Conservation (phyloP, 1,140 invertebrate genomes). For the Aradophagus sp. region DNA sequence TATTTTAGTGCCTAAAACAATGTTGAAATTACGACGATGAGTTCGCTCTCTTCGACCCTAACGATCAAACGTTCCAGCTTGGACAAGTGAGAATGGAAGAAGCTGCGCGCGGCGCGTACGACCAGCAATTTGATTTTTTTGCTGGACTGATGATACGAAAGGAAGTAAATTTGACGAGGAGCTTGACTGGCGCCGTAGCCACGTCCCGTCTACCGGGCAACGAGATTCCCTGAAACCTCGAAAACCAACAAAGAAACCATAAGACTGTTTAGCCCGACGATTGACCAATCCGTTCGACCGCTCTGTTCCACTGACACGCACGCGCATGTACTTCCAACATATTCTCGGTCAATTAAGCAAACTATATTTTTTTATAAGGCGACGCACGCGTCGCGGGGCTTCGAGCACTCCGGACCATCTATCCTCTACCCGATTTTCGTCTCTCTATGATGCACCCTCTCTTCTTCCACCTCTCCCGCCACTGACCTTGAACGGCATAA, state of each 20-base stretch:
- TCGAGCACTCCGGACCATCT: neutral
- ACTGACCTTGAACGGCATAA: slow-evolving; percentile 44
- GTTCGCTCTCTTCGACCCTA: slow-evolving; percentile 37
- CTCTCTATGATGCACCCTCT: neutral
- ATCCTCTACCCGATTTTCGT: neutral
- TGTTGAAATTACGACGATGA: slow-evolving; percentile 28
- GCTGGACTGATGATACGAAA: neutral
- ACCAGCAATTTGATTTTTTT: slow-evolving; percentile 27
- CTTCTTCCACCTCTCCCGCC: slow-evolving; percentile 15
- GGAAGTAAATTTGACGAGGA: neutral
- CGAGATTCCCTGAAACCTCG: slow-evolving; percentile 12
- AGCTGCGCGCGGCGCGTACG: too few species aligned
- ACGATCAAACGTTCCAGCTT: too few species aligned
- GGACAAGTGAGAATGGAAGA: too few species aligned
- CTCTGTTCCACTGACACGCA: slow-evolving; percentile 7
- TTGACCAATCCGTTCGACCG: slow-evolving; percentile 21
- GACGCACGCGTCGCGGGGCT: slow-evolving; percentile 18
- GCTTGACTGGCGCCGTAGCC: too few species aligned
- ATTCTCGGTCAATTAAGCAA: slow-evolving; percentile 31
- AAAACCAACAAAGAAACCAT: slow-evolving; percentile 29
- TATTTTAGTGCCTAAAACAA: slow-evolving; percentile 57
- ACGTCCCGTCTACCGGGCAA: slow-evolving; percentile 14
- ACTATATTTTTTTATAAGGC: slow-evolving; percentile 31
- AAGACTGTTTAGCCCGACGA: slow-evolving; percentile 29
- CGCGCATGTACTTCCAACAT: neutral